phyloP scores from a whole-genome alignment of 2,113 vertebrate species.

The Oryzias woworae region DNA sequence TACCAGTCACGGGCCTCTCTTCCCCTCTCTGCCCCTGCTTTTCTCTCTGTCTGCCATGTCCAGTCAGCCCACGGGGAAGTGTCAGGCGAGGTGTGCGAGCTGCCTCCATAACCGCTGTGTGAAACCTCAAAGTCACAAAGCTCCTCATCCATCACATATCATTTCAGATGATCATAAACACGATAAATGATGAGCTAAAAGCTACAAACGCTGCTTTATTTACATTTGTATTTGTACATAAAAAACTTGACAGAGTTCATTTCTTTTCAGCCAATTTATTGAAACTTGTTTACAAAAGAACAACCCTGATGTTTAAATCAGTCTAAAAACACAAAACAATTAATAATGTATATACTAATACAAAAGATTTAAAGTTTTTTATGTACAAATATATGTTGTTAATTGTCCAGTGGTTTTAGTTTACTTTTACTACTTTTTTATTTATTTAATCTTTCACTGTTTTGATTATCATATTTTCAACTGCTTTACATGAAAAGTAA shows the following conservation, averaged over 20 bases:
- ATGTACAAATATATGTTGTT: no score
- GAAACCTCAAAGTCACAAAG: conserved; percentile 31
- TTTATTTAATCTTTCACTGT: no score
- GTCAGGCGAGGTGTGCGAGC: conserved; percentile 48
- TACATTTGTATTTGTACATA: conserved; percentile 7
- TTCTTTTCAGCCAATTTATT: no score
- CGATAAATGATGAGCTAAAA: conserved; percentile 25
- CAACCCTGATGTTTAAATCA: no score
- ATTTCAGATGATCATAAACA: conserved; percentile 1
- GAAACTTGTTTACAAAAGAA: no score
- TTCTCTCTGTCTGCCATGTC: conserved; percentile 67
- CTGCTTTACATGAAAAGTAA: no score
- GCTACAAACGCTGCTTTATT: conserved; percentile 8
- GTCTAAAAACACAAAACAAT: no score
- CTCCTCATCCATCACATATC: conserved; percentile 12
- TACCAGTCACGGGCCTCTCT: conserved; percentile 72
- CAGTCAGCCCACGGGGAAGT: conserved; percentile 52
- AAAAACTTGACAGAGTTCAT: neutral
- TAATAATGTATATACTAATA: no score
- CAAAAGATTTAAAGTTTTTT: no score
- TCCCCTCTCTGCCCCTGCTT: conserved; percentile 50
- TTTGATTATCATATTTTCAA: no score
- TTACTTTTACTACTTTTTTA: no score
- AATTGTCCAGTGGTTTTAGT: no score
- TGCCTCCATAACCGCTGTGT: conserved; percentile 31